Evolutionary conservation across 1,140 invertebrate genomes (phyloP), one percentile per base, ranked within the genome.

Genomic region (Euglossa dilemma): DNA sequence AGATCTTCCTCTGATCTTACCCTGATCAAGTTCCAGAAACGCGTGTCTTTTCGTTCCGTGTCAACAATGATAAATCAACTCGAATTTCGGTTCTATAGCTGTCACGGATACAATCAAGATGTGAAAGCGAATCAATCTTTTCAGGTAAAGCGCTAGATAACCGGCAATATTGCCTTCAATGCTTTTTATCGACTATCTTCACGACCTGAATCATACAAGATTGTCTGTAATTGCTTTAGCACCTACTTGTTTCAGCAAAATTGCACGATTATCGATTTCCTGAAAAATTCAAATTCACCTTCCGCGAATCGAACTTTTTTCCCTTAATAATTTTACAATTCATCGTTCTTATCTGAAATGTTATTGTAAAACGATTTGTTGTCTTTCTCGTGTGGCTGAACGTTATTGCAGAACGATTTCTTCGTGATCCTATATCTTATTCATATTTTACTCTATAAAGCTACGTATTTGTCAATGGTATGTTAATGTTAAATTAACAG

Each of bases 51-150:
- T 69, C 28, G 9, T 59, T 47, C 80, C 77, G 52, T 14, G 72
- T 85, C 72, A 36, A 85, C 36, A 47, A 82, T 78, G 72, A 87
- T 87, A 54, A 83, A 86, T 87, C 73, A 67, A 82, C 25, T 61
- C 14, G 36, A 43, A 11, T 70, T 50, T 56, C 45, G 69, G 45
- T 67, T 59, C 47, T 74, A 16, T 28, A 57, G 9, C 73, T 72
- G 72, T 67, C 69, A 63, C 4, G 47, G 28, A 23, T 61, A 28
- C 16, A 54, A 80, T 73, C 69, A 54, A 71, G 69, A 63, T 36
- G 36, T 54, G 57, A 72, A 72, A 72, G 56, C 56, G 56, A 63
- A 80, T 73, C 67, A 80, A 80, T 80, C 67, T 80, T 63, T 73
- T 80, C 23, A 43, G 69, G 57, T 71, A 72, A 20, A 63, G 28